Base-by-base conservation (phyloP, 2,888 invertebrate species). In the Unio delphinus region DNA sequence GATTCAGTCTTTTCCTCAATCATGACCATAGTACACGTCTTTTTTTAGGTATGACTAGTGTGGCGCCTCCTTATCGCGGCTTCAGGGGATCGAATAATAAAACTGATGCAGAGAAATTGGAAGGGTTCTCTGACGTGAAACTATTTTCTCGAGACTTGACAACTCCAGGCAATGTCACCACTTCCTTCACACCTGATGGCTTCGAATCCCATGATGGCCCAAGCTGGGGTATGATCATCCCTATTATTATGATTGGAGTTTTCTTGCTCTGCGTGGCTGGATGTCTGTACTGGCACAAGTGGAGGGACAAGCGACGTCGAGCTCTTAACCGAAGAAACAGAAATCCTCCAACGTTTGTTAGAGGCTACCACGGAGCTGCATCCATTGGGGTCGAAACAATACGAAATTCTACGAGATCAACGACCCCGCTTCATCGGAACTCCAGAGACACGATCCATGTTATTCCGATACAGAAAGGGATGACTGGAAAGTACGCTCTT, bases 241-340 rank as follows among this genome's bases (percentile, higher is more conserved):
- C 83, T 1, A 79, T 82, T 34, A 62, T 81, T 3, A 64, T 83
- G 69, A 80, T 82, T 45, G 80, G 75, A 0, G 57, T 80, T 20
- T 82, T 83, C 67, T 75, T 83, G 17, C 59, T 77, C 5, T 64
- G 75, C 61, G 81, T 82, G 18, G 79, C 71, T 0, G 57, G 70
- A 11, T 83, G 82, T 77, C 68, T 83, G n/a, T 81, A 80, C 68
- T 83, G 81, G 79, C 80, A 82, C 45, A 79, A 78, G 34, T 80
- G 80, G 76, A 67, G 78, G 57, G 78, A 80, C 65, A 81, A 78
- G 58, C 68, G 79, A 58, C 63, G 68, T 15, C 55, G 70, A 28
- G 67, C 61, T n/a, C n/a, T 67, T n/a, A 64, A 61, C 17, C 68
- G 65, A n/a, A 72, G 64, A 23, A 64, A 64, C 58, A 70, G 66